Evolutionary conservation across 1,140 invertebrate genomes (phyloP).

Genomic region (Cotesia vestalis): DNA sequence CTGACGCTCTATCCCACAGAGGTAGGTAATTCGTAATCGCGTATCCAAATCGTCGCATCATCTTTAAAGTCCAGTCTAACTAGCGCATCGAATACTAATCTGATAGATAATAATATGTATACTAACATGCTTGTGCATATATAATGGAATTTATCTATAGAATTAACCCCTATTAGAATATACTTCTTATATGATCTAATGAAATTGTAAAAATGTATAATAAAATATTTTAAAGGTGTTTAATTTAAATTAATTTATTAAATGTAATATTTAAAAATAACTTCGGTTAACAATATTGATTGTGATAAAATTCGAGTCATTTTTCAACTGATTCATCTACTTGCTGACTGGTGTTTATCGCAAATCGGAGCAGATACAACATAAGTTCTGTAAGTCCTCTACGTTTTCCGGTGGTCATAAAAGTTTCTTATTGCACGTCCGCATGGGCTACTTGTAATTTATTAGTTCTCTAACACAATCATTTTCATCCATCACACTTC

Average conservation of each 20-base stretch:
- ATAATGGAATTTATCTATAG: conserved; percentile 2
- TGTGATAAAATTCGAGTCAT: conserved; percentile 7
- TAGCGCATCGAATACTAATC: conserved; percentile 10
- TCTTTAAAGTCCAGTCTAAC: conserved; percentile 38
- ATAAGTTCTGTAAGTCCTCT: conserved; percentile 42
- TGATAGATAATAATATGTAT: background rate
- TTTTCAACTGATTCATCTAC: conserved; percentile 28
- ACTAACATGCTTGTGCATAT: conserved; percentile 6
- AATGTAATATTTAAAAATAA: background rate
- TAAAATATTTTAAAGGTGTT: background rate
- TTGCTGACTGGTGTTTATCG: conserved; percentile 15
- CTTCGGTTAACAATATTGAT: background rate
- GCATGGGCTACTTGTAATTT: conserved; percentile 43
- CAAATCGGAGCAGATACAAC: conserved; percentile 44
- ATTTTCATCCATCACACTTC: background rate
- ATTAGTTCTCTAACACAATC: conserved; percentile 2
- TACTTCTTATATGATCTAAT: background rate
- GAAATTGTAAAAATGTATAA: conserved; percentile 6
- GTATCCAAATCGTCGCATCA: conserved; percentile 33
- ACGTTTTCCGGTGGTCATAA: conserved; percentile 38
- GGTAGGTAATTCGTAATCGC: conserved; percentile 57
- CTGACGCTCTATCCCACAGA: conserved; percentile 60
- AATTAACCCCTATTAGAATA: background rate
- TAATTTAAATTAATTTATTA: background rate
- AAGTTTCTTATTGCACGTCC: conserved; percentile 48